Percentiles rank a stretch among this genome's conserved stretches.
Conservation (phyloP, 2,113 vertebrate genomes). For the Brevimyrus niger region DNA sequence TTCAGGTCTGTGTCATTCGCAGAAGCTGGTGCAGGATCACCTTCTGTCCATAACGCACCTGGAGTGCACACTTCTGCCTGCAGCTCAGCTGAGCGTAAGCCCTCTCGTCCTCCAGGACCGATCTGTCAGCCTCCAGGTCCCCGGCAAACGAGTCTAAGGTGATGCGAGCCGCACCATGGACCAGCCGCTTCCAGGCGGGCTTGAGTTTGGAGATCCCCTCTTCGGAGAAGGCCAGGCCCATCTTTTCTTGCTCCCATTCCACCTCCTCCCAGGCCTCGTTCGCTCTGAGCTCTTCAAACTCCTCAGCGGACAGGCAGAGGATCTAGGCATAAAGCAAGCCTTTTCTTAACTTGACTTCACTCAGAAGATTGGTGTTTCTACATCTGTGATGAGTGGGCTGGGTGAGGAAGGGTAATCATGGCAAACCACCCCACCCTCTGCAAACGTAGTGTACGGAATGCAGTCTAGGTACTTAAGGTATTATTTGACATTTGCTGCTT, state of each 20-base stretch:
- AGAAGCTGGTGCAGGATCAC: slow-evolving; percentile 70
- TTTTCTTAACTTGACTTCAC: not conserved
- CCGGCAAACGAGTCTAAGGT: slow-evolving; percentile 62
- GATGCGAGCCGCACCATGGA: slow-evolving; percentile 59
- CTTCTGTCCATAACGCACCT: slow-evolving; percentile 82
- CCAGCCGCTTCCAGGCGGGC: slow-evolving; percentile 63
- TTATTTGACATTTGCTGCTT: not conserved
- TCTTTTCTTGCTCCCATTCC: slow-evolving; percentile 55
- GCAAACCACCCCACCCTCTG: not conserved
- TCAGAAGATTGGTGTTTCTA: not conserved
- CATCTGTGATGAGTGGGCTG: not conserved
- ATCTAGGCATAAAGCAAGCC: slow-evolving; percentile 55
- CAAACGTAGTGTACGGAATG: not conserved
- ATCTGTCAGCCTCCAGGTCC: slow-evolving; percentile 56
- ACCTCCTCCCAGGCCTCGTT: slow-evolving; percentile 69
- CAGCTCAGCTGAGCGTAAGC: slow-evolving; percentile 50
- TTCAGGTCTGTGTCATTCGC: slow-evolving; percentile 29
- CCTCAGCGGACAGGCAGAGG: slow-evolving; percentile 73
- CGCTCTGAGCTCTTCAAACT: slow-evolving; percentile 73
- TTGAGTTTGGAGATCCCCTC: slow-evolving; percentile 62
- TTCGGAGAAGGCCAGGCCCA: slow-evolving; percentile 51
- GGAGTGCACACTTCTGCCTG: slow-evolving; percentile 71
- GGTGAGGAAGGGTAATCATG: not conserved
- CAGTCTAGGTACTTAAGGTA: not conserved
- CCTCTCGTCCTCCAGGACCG: slow-evolving; percentile 51